Conservation (phyloP, 2,113 vertebrate species). For the Cinclus cinclus region DNA sequence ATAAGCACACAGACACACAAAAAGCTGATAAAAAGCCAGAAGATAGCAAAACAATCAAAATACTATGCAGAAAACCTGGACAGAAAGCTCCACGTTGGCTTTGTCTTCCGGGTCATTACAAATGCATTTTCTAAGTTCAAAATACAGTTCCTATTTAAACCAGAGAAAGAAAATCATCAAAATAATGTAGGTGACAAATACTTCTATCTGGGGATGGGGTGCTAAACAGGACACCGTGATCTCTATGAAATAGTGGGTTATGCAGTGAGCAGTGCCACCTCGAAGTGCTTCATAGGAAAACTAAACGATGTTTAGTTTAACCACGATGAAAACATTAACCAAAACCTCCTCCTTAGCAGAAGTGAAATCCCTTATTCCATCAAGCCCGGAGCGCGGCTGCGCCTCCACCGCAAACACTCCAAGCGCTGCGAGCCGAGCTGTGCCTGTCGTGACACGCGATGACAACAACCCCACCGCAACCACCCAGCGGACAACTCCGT, state of each 20-base stretch:
- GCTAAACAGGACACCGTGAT: background rate
- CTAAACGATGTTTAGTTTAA: background rate
- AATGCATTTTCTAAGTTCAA: background rate
- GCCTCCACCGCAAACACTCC: background rate
- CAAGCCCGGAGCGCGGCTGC: background rate
- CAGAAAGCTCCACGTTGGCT: background rate
- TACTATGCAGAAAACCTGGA: background rate
- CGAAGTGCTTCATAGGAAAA: background rate
- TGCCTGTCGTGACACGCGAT: fast-evolving
- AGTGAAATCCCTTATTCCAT: background rate
- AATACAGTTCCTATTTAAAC: background rate
- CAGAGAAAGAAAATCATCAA: background rate
- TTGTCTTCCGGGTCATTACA: background rate
- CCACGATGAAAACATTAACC: background rate
- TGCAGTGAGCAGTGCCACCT: background rate
- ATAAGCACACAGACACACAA: background rate
- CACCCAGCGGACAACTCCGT: background rate
- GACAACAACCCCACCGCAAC: background rate
- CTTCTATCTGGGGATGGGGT: background rate
- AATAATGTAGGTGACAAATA: background rate
- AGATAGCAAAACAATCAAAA: background rate
- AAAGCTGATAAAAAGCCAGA: background rate
- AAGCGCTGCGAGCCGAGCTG: background rate
- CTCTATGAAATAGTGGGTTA: background rate
- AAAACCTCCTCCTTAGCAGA: background rate